Conservation (phyloP, 2,797 vertebrate genomes). For the Threskiornis aethiopicus region DNA sequence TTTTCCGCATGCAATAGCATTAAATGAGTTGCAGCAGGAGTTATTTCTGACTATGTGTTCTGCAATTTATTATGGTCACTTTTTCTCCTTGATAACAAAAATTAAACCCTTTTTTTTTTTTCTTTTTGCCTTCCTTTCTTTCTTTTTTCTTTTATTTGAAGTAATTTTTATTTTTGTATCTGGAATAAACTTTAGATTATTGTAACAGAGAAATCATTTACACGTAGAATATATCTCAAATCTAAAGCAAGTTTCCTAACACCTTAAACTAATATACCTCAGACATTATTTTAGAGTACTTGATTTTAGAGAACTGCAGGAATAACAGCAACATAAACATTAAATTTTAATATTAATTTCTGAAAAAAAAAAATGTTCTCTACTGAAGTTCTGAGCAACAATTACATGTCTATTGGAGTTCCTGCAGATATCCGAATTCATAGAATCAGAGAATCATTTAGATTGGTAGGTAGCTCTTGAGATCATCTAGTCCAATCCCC, state of each 20-base stretch:
- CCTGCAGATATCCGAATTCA: background rate
- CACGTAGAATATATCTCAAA: background rate
- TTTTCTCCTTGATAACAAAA: background rate
- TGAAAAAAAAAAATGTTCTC: background rate
- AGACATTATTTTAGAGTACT: background rate
- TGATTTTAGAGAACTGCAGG: background rate
- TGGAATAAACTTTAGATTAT: background rate
- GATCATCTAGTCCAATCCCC: background rate
- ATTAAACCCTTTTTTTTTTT: background rate
- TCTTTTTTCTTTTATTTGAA: background rate
- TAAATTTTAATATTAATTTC: background rate
- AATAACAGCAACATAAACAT: background rate
- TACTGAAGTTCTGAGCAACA: background rate
- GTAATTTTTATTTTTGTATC: background rate
- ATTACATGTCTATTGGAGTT: background rate
- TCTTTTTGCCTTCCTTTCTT: accelerated
- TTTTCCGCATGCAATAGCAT: background rate
- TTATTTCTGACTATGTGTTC: background rate
- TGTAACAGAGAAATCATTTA: background rate
- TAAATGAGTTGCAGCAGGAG: background rate
- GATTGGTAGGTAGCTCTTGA: background rate
- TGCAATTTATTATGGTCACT: background rate
- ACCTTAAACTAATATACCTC: background rate
- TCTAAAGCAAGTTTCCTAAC: background rate
- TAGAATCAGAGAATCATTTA: background rate